Conservation (phyloP, 2,797 vertebrate species). For the Falco novaeseelandiae region DNA sequence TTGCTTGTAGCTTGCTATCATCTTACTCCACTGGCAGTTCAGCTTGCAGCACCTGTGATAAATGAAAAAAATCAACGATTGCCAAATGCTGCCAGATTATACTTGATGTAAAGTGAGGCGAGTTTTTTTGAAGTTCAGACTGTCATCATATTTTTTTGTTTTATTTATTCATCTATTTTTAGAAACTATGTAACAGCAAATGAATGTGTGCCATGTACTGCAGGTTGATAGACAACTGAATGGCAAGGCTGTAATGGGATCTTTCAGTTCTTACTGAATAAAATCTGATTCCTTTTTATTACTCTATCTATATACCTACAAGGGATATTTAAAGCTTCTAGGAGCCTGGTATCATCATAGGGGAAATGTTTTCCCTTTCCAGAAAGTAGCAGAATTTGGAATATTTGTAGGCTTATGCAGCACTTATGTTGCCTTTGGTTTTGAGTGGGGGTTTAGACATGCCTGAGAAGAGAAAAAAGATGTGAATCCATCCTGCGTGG, state of each 20-base stretch:
- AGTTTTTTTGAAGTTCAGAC: conserved; percentile 1
- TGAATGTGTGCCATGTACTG: neutral
- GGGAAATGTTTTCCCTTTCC: neutral
- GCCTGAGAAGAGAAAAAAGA: neutral
- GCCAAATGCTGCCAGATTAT: neutral
- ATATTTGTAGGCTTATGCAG: neutral
- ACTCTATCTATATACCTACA: neutral
- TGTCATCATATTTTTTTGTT: neutral
- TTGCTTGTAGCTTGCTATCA: neutral
- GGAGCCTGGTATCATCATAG: neutral
- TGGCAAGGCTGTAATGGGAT: neutral
- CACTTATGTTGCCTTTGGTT: neutral
- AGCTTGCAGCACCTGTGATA: conserved; percentile 7
- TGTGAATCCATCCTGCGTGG: neutral
- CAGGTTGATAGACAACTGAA: neutral
- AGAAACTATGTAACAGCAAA: neutral
- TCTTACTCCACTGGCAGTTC: neutral
- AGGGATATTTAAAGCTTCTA: neutral
- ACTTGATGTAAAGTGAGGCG: neutral
- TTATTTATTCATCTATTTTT: neutral
- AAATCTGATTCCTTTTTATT: neutral
- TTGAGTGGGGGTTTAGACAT: neutral
- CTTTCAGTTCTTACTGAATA: neutral
- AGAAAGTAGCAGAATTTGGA: neutral
- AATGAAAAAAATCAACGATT: conserved; percentile 8